A percentile compares a stretch with the other conserved stretches of the same genome.
These are phyloP conservation scores for Lepetodrilus schrolli DNA, from an alignment of 2,888 invertebrate genomes.

Conservation along the genomic window DNA sequence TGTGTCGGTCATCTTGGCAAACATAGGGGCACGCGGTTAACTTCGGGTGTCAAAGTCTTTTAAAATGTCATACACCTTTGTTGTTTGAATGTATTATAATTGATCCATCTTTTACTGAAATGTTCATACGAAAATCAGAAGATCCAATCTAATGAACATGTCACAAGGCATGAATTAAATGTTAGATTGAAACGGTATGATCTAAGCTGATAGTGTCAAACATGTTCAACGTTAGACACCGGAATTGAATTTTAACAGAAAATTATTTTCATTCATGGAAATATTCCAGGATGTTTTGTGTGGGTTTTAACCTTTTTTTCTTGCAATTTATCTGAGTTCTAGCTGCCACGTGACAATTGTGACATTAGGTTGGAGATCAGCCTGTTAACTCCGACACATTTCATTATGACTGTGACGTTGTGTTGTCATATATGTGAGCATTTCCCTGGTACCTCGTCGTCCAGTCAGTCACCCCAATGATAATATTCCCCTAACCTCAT, in stretches of 20 bases:
- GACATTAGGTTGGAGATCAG: not conserved
- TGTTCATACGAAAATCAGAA: no score
- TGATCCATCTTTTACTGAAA: no score
- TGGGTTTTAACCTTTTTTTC: not conserved
- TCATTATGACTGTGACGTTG: constrained; percentile 8
- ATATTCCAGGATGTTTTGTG: no score
- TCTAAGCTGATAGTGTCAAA: no score
- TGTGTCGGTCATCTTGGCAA: not conserved
- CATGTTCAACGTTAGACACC: no score
- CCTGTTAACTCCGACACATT: constrained; percentile 9
- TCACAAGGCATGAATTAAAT: no score
- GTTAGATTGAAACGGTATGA: no score
- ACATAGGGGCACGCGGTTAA: not conserved
- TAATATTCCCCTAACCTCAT: not conserved
- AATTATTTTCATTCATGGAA: no score
- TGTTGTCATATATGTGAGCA: not conserved
- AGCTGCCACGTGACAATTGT: not conserved
- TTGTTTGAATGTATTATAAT: not conserved
- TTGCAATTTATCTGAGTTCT: not conserved
- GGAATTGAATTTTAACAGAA: no score
- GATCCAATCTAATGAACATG: no score
- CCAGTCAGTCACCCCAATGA: constrained; percentile 19
- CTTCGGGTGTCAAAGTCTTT: constrained; percentile 5
- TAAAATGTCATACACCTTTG: not conserved
- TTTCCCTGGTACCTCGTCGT: not conserved